Conservation (phyloP, 2,888 invertebrate species). For the Eudemis profundana region DNA sequence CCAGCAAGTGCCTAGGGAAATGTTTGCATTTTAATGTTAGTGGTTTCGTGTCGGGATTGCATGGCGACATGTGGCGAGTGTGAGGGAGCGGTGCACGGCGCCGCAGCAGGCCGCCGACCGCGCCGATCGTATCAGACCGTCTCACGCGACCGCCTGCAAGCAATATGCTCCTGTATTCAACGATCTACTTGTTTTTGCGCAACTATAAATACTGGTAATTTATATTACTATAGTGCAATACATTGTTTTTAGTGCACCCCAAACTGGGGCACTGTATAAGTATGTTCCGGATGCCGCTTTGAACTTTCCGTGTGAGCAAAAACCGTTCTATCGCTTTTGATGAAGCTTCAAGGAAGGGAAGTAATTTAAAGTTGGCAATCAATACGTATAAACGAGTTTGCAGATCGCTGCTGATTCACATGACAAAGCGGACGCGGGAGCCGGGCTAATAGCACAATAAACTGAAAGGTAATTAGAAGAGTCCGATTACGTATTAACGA, state of each 20-base stretch:
- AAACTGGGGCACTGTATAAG: conserved; percentile 46
- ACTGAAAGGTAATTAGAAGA: conserved; percentile 45
- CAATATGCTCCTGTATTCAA: conserved; percentile 51
- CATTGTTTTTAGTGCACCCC: conserved; percentile 33
- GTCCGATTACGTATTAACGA: conserved; percentile 60
- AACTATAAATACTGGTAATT: conserved; percentile 57
- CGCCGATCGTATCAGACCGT: conserved; percentile 51
- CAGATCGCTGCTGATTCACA: neutral
- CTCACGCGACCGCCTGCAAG: conserved; percentile 45
- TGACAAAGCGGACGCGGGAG: neutral
- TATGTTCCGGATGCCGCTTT: conserved; percentile 25
- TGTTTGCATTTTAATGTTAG: conserved; percentile 59
- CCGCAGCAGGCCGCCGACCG: conserved; percentile 13
- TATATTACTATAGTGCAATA: conserved; percentile 53
- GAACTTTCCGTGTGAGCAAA: conserved; percentile 8
- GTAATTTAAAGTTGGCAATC: conserved; percentile 1
- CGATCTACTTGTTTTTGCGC: conserved; percentile 59
- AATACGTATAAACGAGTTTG: neutral
- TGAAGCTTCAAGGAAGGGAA: neutral
- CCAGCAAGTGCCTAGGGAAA: conserved; percentile 44
- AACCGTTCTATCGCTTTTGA: conserved; percentile 4
- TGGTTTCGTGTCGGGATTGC: conserved; percentile 54
- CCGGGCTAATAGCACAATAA: conserved; percentile 39
- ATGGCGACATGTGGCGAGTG: conserved; percentile 42
- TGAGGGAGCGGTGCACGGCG: neutral